Evolutionary conservation across 2,797 vertebrate genomes (phyloP), one percentile per base, ranked within the genome.

Genomic region (Anabas testudineus): DNA sequence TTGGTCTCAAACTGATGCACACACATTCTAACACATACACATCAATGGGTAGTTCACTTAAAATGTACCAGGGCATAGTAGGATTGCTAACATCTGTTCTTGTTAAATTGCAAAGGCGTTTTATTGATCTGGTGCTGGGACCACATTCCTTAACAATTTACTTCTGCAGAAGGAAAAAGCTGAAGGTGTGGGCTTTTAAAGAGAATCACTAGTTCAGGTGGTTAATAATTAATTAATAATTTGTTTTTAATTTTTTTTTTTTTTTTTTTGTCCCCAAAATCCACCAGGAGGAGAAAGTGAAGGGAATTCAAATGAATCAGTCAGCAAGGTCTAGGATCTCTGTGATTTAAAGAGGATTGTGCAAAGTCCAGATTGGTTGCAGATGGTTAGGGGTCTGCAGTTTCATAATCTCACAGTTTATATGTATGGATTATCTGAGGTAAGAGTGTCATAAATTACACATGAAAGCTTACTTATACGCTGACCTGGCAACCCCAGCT

Each of bases 41-140:
- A 60, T 64, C 30, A 28, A 43, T 51, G 46, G 51, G 52, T 65
- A 69, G 54, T 61, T 58, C 56, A 22, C 41, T 89, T 76, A 69
- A 87, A 83, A 88, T 87, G 76, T 71, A 82, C 71, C 47, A 16
- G 36, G 42, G 76, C 28, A 66, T 42, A n/a, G 71, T 46, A 54
- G 81, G 78, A 85, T 81, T 67, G 70, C 81, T 63, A 88, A 91
- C 90, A 92, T 91, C 85, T 92, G 90, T 88, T 89, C 87, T 88
- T 88, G 91, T 92, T 92, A 90, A 92, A 90, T 85, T 90, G 82
- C 78, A 91, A 80, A 78, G 59, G 74, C 54, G 60, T 82, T 88
- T 82, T 90, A 91, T 91, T 87, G 91, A 93, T 93, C 86, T 78
- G 77, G 21, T 74, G 61, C 65, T 57, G 56, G 39, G 61, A 73